Evolutionary conservation across 2,888 invertebrate species (phyloP), one percentile per base, ranked within the genome.

Genomic region (Archips xylosteana): DNA sequence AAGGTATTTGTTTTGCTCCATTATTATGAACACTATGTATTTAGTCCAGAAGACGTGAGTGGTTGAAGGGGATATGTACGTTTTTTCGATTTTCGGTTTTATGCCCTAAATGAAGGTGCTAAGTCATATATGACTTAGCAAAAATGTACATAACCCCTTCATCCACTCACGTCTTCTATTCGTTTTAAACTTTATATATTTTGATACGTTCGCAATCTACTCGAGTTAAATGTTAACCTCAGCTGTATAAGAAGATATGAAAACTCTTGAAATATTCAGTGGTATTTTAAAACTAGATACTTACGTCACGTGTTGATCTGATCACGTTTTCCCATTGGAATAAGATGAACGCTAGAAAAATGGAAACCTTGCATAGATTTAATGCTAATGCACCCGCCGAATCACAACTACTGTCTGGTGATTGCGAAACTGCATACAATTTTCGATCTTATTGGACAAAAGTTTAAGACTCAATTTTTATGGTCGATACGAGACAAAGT

Each of bases 321-420:
- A 49, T 68, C 68, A 73, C 63, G 68, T 73, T 63, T 73, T 73
- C 59, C 59, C 49, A 59, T 59, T n/a, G 47, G 23, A 68, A 73
- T 64, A 62, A 49, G 68, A 59, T 59, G 47, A 51, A 39, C 68
- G 63, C 64, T 59, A 59, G 54, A 67, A 45, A 69, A 68, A 73
- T 64, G 57, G 63, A 63, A 70, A 60, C 69, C 42, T 69, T 42
- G 63, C 51, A 65, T 65, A 65, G 13, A 60, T 64, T 65, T 54
- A 47, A 70, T 74, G 51, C 59, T 63, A 63, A 63, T 51, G 47
- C 9, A 64, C 59, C 34, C 51, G 42, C 60, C 60, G 69, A 74
- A 64, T 74, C 15, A 60, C 57, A 64, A 64, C 47, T 32, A 34
- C 49, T 47, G 49, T 49, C 63, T 23, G 64, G 39, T 64, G 13